phyloP scores from a whole-genome alignment of 2,888 invertebrate genomes.

The Laothoe populi region DNA sequence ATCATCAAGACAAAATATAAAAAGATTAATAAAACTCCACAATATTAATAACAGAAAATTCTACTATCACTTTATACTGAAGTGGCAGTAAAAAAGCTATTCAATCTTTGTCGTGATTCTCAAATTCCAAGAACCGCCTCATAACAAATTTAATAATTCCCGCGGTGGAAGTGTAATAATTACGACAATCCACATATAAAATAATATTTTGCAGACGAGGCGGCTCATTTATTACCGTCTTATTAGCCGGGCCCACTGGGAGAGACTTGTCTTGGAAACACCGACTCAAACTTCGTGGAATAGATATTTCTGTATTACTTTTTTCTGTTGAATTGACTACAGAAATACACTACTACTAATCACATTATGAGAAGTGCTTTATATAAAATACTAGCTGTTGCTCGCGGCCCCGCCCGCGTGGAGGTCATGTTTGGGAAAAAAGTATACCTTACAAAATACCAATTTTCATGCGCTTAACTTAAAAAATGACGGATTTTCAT shows the following conservation, averaged over 20 bases:
- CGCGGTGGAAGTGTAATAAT: conserved; percentile 31
- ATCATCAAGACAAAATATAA: background rate
- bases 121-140: conserved; percentile 1
- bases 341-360: background rate
- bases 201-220: conserved; percentile 51
- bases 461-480: too few species aligned
- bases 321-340: background rate
- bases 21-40: background rate
- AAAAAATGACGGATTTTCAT: too few species aligned
- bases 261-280: conserved; percentile 55
- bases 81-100: background rate
- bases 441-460: too few species aligned
- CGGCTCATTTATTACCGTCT: conserved; percentile 68
- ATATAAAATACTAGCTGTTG: too few species aligned
- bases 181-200: conserved; percentile 42
- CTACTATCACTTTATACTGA: background rate
- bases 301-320: background rate
- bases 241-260: conserved; percentile 56
- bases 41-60: background rate
- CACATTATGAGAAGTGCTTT: too few species aligned
- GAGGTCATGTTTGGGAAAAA: too few species aligned
- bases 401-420: too few species aligned
- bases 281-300: background rate
- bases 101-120: conserved; percentile 4
- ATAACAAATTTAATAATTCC: conserved; percentile 30